phyloP scores from a whole-genome alignment of 2,113 vertebrate genomes.

The Odocoileus virginianus region DNA sequence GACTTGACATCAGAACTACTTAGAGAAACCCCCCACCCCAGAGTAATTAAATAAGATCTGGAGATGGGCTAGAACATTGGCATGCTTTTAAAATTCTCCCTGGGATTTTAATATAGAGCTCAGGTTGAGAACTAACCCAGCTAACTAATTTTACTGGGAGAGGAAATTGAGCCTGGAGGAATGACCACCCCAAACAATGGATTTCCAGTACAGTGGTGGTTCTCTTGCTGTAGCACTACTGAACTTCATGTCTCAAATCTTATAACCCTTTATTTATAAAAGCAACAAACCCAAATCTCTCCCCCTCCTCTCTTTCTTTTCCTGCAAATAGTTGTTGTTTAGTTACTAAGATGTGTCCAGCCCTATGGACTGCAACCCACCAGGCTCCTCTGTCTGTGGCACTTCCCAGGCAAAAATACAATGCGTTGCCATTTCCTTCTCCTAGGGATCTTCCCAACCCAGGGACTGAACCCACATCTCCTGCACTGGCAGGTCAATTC shows the following conservation, averaged over 20 bases:
- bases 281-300: background rate
- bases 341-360: background rate
- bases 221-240: background rate
- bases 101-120: background rate
- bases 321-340: background rate
- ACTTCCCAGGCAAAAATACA: background rate
- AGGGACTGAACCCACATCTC: background rate
- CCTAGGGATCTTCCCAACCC: background rate
- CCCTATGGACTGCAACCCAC: background rate
- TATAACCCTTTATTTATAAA: background rate
- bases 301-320: background rate
- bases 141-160: background rate
- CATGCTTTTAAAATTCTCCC: background rate
- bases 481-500: background rate
- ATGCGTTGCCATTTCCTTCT: background rate
- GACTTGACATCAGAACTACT: background rate
- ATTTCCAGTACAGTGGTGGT: background rate
- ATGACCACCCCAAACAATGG: background rate
- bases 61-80: fast-evolving
- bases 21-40: background rate
- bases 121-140: background rate
- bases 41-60: background rate
- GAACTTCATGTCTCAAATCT: background rate
- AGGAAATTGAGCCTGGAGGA: background rate
- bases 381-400: background rate